Base-by-base conservation (phyloP, 1,140 invertebrate species). In the Ceratina japonica region DNA sequence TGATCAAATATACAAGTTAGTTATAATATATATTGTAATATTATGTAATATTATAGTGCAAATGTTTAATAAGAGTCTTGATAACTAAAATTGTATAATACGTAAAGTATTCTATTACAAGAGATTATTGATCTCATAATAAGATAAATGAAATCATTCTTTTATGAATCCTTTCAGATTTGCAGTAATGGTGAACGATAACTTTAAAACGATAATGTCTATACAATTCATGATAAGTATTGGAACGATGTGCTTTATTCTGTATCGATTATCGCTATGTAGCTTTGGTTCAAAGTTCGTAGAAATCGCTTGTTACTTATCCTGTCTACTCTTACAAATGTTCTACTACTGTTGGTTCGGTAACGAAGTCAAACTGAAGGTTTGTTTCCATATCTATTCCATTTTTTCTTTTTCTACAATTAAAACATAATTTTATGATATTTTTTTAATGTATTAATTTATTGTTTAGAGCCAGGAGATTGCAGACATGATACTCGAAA, bases 331-430 rank as follows among this genome's bases (percentile, higher is more conserved):
- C 12, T 10, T 80, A 10, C 83, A 94, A 69, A 87, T 94, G 22
- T 91, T 92, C 51, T 83, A 94, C 0, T 94, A 94, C 69, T 94
- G 93, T 75, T 94, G 93, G 93, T 94, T 92, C 82, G 93, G 93
- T 20, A 93, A 93, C 84, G 93, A 94, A 86, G 90, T 94, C 0
- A 94, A 78, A 3, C 16, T 78, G 20, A 83, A 83, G 71, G 82
- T 82, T 49, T 44, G 31, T 76, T 4, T 5, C 51, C 4, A 3
- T 2, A 15, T 8, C 13, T 8, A 51, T n/a, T 12, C 4, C 27
- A n/a, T 16, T 3, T 12, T 12, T 31, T n/a, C 15, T 27, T 7
- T n/a, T 37, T 12, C 56, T 44, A 44, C 5, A 44, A 44, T 44
- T 44, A 44, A 44, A 44, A 44, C 10, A 44, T 8, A 0, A 44